Evolutionary conservation across 1,140 invertebrate genomes (phyloP).

Genomic region (Calliopsis andreniformis): DNA sequence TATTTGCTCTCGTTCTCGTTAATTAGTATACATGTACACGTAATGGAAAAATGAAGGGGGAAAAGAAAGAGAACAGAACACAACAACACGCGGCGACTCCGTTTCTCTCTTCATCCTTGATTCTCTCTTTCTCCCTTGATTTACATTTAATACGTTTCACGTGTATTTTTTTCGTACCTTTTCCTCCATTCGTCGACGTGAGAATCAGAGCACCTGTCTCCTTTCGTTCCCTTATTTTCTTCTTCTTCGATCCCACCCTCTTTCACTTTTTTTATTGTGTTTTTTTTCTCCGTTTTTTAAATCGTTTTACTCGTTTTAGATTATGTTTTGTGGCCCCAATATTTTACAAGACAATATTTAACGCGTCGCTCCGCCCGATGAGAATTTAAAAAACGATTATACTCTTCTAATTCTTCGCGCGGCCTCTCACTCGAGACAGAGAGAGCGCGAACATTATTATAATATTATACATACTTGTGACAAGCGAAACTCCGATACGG

Average conservation of each 20-base stretch:
- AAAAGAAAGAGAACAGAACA: conserved; percentile 29
- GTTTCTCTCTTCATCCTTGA: conserved; percentile 5
- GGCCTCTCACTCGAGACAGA: background rate
- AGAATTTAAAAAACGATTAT: conserved; percentile 51
- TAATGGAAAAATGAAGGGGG: conserved; percentile 29
- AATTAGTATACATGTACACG: conserved; percentile 24
- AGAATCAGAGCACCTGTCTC: conserved; percentile 70
- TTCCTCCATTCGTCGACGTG: conserved; percentile 50
- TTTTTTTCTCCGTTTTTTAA: conserved; percentile 12
- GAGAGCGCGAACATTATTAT: conserved; percentile 17
- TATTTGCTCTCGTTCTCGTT: conserved; percentile 27
- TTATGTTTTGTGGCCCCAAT: conserved; percentile 79
- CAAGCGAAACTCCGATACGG: conserved; percentile 52
- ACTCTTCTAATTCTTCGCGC: conserved; percentile 40
- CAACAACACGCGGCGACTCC: conserved; percentile 1
- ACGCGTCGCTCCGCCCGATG: conserved; percentile 41
- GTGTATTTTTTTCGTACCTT: conserved; percentile 20
- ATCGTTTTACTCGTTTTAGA: conserved; percentile 68
- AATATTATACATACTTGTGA: conserved; percentile 17
- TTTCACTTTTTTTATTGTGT: conserved; percentile 39
- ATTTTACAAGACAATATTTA: conserved; percentile 72
- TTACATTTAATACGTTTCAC: background rate
- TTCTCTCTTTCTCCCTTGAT: conserved; percentile 11
- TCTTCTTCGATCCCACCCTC: conserved; percentile 24
- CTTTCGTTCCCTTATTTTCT: conserved; percentile 41